These are phyloP conservation scores for Drosophila sturtevanti DNA, from an alignment of 1,140 invertebrate species.

Conservation along the genomic window DNA sequence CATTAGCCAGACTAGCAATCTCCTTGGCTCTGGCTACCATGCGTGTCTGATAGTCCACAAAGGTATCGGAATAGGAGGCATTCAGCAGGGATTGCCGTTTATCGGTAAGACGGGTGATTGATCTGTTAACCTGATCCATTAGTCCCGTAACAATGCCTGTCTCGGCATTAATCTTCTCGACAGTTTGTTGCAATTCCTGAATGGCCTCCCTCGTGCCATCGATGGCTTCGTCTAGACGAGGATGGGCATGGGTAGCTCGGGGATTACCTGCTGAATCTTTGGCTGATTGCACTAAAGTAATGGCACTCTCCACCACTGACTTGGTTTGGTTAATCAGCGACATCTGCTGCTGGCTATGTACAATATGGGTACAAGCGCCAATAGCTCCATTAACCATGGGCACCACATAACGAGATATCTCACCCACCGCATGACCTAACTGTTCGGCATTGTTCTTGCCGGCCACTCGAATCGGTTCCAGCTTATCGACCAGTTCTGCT, in stretches of 20 bases:
- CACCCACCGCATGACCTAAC: conserved; percentile 93
- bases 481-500: conserved; percentile 89
- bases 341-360: conserved; percentile 95
- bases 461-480: conserved; percentile 91
- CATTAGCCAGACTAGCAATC: conserved; percentile 95
- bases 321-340: conserved; percentile 95
- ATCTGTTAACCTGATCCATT: conserved; percentile 94
- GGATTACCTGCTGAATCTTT: conserved; percentile 97
- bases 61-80: conserved; percentile 86
- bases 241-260: conserved; percentile 90
- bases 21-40: conserved; percentile 98
- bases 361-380: conserved; percentile 94
- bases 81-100: conserved; percentile 84
- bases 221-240: conserved; percentile 92
- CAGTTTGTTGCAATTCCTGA: conserved; percentile 90
- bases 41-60: conserved; percentile 98
- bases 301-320: conserved; percentile 95
- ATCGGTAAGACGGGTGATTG: conserved; percentile 91
- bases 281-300: conserved; percentile 92
- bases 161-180: conserved; percentile 93
- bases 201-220: conserved; percentile 91
- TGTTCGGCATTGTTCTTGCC: conserved; percentile 96
- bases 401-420: conserved; percentile 91
- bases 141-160: conserved; percentile 93
- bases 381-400: conserved; percentile 92